Base-by-base conservation (phyloP, 2,113 vertebrate species). In the Dascyllus trimaculatus region DNA sequence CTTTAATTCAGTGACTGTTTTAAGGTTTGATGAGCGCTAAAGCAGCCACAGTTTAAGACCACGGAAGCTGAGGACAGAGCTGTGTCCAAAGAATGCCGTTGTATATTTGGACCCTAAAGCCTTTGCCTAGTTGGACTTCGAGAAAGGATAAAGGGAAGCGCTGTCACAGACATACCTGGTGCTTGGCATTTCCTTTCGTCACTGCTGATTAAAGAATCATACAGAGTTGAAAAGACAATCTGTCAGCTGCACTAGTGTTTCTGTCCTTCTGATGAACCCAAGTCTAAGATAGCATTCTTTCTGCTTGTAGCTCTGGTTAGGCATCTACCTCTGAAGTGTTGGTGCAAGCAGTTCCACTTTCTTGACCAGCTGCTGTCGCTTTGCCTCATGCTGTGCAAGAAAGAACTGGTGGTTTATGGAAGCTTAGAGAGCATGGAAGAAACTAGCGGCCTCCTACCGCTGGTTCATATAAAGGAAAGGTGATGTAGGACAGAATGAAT, bases 61-160 rank as follows among this genome's bases (percentile, higher is more conserved):
- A n/a, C n/a, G n/a, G 43, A 45, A 45, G 56, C 45, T 4, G 45
- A 71, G 56, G 26, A 60, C 45, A 38, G 45, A 13, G 38, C 51
- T 58, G 9, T 9, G 9, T 35, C 40, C 21, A 11, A 14, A 53
- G 38, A 14, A 29, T 38, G 46, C 24, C 2, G 7, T 35, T 35
- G 32, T 9, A 2, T 46, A 29, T 69, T 40, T 18, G 32, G 8
- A 58, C 40, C 19, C 67, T 70, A 21, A 53, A 48, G 53, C 45
- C 38, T 56, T 58, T 48, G 40, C 9, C 53, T 57, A 40, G 21
- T 57, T 57, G 53, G 67, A 29, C 53, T 70, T 53, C 38, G 8
- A 32, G 53, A 46, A 70, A 54, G 38, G 57, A 70, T 49, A 26
- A 71, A 32, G 45, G 54, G 18, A 71, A 49, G 54, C 35, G 46